These are phyloP conservation scores for Cromileptes altivelis DNA, from an alignment of 2,113 vertebrate species.

Conservation along the genomic window DNA sequence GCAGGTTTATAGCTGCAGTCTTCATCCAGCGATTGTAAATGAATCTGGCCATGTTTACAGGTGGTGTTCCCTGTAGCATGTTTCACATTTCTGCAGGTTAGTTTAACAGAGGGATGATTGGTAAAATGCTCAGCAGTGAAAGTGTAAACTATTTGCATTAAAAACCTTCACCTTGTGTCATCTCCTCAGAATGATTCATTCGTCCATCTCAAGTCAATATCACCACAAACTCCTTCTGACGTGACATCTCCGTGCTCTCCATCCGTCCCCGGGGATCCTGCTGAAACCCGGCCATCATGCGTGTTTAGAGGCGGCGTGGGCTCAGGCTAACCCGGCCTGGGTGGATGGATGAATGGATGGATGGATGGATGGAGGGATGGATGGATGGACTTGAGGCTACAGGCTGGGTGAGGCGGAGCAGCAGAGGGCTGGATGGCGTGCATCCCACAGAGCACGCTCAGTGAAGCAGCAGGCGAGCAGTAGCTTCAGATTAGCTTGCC, in stretches of 20 bases:
- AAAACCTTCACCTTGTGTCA: conserved; percentile 24
- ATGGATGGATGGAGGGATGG: conserved; percentile 35
- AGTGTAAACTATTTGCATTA: not conserved
- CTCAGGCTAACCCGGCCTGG: conserved; percentile 7
- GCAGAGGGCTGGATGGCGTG: conserved; percentile 33
- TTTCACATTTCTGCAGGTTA: not conserved
- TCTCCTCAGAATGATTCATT: not conserved
- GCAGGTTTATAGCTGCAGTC: too few species aligned
- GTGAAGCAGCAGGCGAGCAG: conserved; percentile 75
- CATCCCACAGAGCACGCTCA: conserved; percentile 55
- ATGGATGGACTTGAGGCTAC: conserved; percentile 21
- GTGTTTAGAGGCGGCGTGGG: conserved; percentile 17
- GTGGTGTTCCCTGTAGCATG: not conserved
- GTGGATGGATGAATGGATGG: conserved; percentile 17
- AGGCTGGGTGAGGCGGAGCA: not conserved
- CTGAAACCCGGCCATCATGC: conserved; percentile 18
- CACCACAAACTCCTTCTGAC: conserved; percentile 34
- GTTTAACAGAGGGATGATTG: not conserved
- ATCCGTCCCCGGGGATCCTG: conserved; percentile 39
- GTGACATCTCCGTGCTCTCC: conserved; percentile 42
- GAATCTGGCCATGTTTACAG: too few species aligned
- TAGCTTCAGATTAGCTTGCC: conserved; percentile 77
- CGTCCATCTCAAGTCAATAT: not conserved
- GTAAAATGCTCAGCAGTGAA: not conserved
- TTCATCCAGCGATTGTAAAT: too few species aligned